Base-by-base conservation (phyloP, 1,140 invertebrate species). In the Aphaenogaster floridana region DNA sequence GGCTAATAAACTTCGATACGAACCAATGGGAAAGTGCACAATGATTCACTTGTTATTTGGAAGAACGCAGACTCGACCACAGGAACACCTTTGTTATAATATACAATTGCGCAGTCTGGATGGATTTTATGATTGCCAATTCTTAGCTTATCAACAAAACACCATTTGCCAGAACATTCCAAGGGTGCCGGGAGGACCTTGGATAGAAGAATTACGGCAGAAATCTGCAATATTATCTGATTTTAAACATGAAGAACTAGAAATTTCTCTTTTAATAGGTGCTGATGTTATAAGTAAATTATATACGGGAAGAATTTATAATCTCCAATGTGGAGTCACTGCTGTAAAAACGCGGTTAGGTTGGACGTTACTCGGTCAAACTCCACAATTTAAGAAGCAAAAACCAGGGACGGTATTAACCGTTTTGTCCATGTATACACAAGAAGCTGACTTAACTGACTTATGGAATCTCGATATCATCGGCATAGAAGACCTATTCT, bases 251-350 rank as follows among this genome's bases (percentile, higher is more conserved):
- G 36, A 45, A 1, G 9, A 45, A 1, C 34, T 17, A 3, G 8
- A 39, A 2, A 68, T 68, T 3, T n/a, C 64, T n/a, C 68, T 90
- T 45, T 15, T 91, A 36, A 93, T 93, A 59, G 93, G 91, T 17
- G 87, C 92, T 6, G 92, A 94, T 86, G 64, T 94, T 21, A 89
- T 88, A 3, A 93, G 91, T 15, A 93, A 92, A 71, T 78, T 94
- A 15, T 86, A 91, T 3, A 94, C 94, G 0, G 94, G 93, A 15
- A 79, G 28, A 39, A 57, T 77, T 5, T 45, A 89, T 28, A 15
- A 71, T 9, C 81, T 92, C 13, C 54, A 71, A 45, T 78, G 72
- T 79, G 92, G 92, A 5, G 69, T 90, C 11, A 85, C 79, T 0
- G 92, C 92, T 1, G 81, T 94, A 1, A 91, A 94, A 80, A 93